Evolutionary conservation across 2,113 vertebrate genomes (phyloP).

Genomic region (Ardeotis arabs): DNA sequence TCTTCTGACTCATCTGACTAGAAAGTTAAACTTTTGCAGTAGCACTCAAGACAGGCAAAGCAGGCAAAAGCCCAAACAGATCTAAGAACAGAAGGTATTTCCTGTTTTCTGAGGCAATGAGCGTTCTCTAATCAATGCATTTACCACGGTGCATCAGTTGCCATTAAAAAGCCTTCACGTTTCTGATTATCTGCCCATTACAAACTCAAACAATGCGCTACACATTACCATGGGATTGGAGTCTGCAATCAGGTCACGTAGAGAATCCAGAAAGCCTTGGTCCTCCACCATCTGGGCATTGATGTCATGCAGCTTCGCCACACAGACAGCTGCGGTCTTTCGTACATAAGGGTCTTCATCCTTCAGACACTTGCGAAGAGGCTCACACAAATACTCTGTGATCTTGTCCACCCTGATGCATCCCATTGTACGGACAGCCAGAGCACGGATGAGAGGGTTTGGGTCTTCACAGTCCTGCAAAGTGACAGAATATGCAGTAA

Average conservation of each 20-base stretch:
- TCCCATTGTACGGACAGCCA: slow-evolving; percentile 98
- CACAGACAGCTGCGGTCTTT: slow-evolving; percentile 96
- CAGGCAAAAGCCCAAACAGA: neutral
- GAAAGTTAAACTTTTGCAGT: neutral
- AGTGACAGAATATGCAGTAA: fast-evolving
- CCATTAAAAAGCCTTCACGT: neutral
- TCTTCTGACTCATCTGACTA: neutral
- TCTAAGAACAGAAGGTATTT: neutral
- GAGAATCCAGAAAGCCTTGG: slow-evolving; percentile 96
- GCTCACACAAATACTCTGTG: slow-evolving; percentile 97
- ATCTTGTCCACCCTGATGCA: slow-evolving; percentile 98
- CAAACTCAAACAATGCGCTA: fast-evolving
- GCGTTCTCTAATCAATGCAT: neutral
- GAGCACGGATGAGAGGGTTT: slow-evolving; percentile 94
- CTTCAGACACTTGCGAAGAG: slow-evolving; percentile 96
- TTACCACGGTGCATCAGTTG: neutral
- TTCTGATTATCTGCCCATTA: neutral
- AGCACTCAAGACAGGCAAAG: neutral
- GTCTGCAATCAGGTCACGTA: slow-evolving; percentile 96
- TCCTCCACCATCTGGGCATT: slow-evolving; percentile 99
- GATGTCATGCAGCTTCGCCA: slow-evolving; percentile 98
- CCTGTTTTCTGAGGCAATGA: neutral
- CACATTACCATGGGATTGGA: slow-evolving; percentile 94
- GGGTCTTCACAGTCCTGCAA: slow-evolving; percentile 97
- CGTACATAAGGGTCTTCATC: slow-evolving; percentile 98